Percentiles rank a stretch among this genome's conserved stretches.
Conservation (phyloP, 2,113 vertebrate genomes). For the Cebus imitator region DNA sequence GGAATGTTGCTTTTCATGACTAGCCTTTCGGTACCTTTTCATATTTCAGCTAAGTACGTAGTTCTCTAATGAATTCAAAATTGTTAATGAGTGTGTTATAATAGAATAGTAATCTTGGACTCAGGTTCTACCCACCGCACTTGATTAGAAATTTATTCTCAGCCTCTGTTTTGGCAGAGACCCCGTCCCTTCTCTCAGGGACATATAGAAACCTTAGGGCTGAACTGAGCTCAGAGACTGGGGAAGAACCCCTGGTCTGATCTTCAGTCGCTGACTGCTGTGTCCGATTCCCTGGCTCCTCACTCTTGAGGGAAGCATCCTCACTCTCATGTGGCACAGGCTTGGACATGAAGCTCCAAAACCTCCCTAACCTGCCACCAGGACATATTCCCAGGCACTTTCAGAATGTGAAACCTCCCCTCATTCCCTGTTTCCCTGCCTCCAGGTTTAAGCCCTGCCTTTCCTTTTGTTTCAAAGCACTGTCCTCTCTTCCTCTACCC, state of each 20-base stretch:
- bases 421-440: not conserved
- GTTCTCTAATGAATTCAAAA: slow-evolving; percentile 4
- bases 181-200: not conserved
- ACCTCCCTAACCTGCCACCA: not conserved
- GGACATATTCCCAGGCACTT: not conserved
- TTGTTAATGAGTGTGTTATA: not conserved
- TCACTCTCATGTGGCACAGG: not conserved
- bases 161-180: not conserved
- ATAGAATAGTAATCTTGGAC: not conserved
- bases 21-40: not conserved
- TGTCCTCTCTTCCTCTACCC: not conserved
- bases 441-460: not conserved
- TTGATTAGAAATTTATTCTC: not conserved
- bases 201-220: not conserved
- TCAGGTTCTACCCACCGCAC: not conserved
- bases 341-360: not conserved
- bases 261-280: not conserved
- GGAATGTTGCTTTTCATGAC: not conserved
- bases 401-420: not conserved
- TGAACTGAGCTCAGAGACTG: not conserved
- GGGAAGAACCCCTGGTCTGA: not conserved
- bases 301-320: not conserved
- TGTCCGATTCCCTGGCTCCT: not conserved
- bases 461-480: not conserved
- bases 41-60: not conserved